Percentiles rank a stretch among this genome's conserved stretches.
These are phyloP conservation scores for Pelvicachromis taeniatus DNA, from an alignment of 2,113 vertebrate genomes.

Conservation along the genomic window DNA sequence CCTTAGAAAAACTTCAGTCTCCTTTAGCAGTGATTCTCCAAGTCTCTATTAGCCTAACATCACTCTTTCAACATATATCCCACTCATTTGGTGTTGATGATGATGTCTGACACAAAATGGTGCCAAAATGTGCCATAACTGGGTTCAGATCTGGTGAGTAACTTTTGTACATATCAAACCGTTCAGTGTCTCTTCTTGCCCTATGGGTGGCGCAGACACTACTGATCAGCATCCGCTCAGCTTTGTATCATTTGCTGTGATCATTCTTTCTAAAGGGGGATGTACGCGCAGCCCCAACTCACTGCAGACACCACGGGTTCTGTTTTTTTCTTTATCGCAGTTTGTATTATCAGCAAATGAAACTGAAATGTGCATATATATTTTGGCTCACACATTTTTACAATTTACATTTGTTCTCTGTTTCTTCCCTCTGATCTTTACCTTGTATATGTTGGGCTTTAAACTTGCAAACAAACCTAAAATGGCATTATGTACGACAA, in stretches of 20 bases:
- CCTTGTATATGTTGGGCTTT: too few relatives aligned
- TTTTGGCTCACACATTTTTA: too few relatives aligned
- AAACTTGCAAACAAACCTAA: too few relatives aligned
- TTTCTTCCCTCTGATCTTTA: too few relatives aligned
- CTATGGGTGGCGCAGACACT: not conserved
- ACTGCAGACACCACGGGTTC: too few relatives aligned
- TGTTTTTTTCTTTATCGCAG: too few relatives aligned
- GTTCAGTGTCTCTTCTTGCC: not conserved
- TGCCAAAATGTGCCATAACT: not conserved
- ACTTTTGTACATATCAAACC: not conserved
- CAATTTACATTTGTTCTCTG: too few relatives aligned
- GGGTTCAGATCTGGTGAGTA: not conserved
- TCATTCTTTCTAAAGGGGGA: not conserved
- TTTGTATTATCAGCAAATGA: too few relatives aligned
- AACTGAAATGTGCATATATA: too few relatives aligned
- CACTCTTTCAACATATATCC: not conserved
- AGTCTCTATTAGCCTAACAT: not conserved
- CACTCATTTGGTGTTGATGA: not conserved
- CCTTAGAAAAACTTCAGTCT: not conserved
- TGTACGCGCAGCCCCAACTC: not conserved
- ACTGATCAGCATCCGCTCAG: not conserved
- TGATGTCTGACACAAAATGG: not conserved
- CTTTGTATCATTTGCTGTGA: not conserved
- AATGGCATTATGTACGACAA: too few relatives aligned
- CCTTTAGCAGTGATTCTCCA: too few relatives aligned